Evolutionary conservation across 2,113 vertebrate species (phyloP), one percentile per base, ranked within the genome.

Genomic region (Gobiocypris rarus): DNA sequence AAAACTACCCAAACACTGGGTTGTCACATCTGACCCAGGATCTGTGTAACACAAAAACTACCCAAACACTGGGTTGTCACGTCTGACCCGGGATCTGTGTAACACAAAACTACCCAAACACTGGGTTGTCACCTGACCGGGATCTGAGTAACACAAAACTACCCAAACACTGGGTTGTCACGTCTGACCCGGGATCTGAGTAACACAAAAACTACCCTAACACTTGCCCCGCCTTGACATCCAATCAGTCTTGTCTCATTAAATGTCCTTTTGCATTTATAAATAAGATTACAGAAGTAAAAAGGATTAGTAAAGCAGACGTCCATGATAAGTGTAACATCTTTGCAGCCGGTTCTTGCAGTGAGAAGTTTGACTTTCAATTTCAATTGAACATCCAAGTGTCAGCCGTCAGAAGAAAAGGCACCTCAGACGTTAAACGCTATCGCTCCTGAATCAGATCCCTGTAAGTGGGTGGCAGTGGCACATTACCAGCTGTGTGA

Each of bases 401-500:
- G 74, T 61, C 22, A 58, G 45, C 26, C 14, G 26, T 87, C 69
- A 63, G 45, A 56, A 83, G 73, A 43, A 50, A 85, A 34, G 50
- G 54, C 45, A 45, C 45, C 50, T 34, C 54, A 58, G 65, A 79
- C 19, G 52, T 78, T 50, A 80, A 43, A 7, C 19, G 22, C 63
- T 74, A 65, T 78, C 34, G 41, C 58, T 54, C 76, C 71, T 77
- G 80, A 85, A 79, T 83, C 69, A 69, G 69, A 75, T 74, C 56
- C 50, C 75, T 75, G 81, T 34, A 58, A 75, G 81, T 83, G 81
- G 69, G 81, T 50, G 61, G 73, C 58, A 19, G 17, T 74, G 59
- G 82, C 50, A 59, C 56, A 63, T 70, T 81, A 76, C 61, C 58
- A 61, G 80, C 71, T 85, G 81, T 77, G 71, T 83, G 84, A 81